phyloP scores from a whole-genome alignment of 2,888 invertebrate species.

The Pachliopta kotzebuea region DNA sequence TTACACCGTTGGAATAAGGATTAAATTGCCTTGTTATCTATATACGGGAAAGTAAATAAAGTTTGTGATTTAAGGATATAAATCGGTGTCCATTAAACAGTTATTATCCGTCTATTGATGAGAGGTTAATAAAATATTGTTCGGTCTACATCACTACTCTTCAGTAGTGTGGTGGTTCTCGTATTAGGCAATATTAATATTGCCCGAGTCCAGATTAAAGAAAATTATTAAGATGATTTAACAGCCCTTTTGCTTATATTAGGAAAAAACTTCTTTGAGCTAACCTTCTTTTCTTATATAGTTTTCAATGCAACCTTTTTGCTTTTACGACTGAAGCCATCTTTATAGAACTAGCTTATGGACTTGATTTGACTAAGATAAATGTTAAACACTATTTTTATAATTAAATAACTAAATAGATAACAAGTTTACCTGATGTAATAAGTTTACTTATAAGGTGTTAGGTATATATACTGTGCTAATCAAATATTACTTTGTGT shows the following conservation, averaged over 20 bases:
- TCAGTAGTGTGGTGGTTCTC: slow-evolving; percentile 52
- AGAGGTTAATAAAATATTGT: slow-evolving; percentile 75
- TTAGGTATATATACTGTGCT: no score
- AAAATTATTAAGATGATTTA: background rate
- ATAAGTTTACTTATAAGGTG: no score
- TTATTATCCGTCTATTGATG: slow-evolving; percentile 71
- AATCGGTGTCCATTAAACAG: slow-evolving; percentile 75
- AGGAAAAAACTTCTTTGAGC: no score
- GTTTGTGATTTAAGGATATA: slow-evolving; percentile 46
- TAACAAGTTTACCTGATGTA: no score
- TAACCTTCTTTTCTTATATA: no score
- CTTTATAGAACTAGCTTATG: no score
- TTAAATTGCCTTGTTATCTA: slow-evolving; percentile 22
- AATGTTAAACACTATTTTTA: no score
- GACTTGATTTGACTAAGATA: no score
- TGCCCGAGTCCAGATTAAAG: slow-evolving; percentile 10
- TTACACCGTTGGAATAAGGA: slow-evolving; percentile 22
- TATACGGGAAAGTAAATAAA: background rate
- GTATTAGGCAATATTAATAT: slow-evolving; percentile 39
- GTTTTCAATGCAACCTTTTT: no score
- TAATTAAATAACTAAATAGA: no score
- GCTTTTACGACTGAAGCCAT: no score
- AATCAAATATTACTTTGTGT: no score
- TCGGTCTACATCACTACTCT: slow-evolving; percentile 41
- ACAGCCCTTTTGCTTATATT: background rate